Conservation (phyloP, 2,797 vertebrate species). For the Microcaecilia unicolor region DNA sequence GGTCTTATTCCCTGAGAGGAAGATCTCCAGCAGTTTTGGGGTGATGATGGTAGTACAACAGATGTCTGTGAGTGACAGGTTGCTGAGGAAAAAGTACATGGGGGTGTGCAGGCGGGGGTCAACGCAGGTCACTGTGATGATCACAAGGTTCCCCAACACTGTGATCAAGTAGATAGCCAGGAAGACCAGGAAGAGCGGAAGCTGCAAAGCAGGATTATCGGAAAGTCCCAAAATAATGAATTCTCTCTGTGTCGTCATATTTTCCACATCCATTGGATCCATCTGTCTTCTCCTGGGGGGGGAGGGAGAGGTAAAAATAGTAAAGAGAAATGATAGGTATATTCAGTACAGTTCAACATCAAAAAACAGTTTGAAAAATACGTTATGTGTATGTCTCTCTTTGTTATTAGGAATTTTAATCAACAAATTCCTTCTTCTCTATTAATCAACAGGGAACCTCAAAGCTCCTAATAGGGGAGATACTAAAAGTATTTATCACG, state of each 20-base stretch:
- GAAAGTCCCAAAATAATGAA: constrained; percentile 1
- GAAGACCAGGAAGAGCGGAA: not conserved
- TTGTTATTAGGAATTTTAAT: no score
- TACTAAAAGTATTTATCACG: no score
- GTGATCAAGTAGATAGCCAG: not conserved
- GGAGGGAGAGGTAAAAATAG: no score
- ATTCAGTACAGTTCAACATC: no score
- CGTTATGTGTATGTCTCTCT: no score
- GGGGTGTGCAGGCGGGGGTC: not conserved
- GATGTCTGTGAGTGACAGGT: not conserved
- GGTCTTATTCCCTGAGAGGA: not conserved
- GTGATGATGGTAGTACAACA: not conserved
- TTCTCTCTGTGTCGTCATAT: not conserved
- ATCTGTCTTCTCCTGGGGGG: no score
- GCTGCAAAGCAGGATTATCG: not conserved
- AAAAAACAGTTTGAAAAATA: no score
- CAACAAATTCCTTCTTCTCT: no score
- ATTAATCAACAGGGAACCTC: no score
- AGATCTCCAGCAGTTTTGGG: not conserved
- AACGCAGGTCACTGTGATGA: not conserved
- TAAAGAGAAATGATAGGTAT: no score
- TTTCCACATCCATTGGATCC: not conserved
- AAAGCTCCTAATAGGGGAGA: no score
- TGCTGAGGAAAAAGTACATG: no score
- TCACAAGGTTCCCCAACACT: not conserved